These are phyloP conservation scores for Melopsittacus undulatus DNA, from an alignment of 2,797 vertebrate species.

Conservation along the genomic window DNA sequence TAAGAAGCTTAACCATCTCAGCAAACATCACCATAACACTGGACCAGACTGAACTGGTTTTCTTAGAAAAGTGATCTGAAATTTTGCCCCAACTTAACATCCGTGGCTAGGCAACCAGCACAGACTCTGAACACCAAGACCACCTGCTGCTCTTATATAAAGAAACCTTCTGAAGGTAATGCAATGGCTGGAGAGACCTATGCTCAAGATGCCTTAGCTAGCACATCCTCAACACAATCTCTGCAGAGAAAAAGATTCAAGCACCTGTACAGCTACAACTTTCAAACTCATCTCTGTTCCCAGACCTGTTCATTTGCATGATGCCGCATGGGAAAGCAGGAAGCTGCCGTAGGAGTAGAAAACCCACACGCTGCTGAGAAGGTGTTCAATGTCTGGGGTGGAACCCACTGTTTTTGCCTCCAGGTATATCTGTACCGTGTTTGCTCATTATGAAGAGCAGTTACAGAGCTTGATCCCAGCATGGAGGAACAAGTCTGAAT, in stretches of 20 bases:
- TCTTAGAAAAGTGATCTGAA: not conserved
- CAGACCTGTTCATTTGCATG: not conserved
- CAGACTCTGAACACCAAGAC: not conserved
- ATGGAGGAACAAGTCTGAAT: not conserved
- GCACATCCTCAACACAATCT: not conserved
- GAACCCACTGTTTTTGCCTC: not conserved
- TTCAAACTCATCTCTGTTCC: not conserved
- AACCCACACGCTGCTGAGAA: accelerated
- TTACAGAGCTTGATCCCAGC: not conserved
- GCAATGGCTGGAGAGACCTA: not conserved
- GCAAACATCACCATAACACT: not conserved
- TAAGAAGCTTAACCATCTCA: not conserved
- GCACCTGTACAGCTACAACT: not conserved
- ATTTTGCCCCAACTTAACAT: not conserved
- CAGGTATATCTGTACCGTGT: not conserved
- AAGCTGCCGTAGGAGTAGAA: not conserved
- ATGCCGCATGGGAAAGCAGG: not conserved
- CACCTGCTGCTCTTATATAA: not conserved
- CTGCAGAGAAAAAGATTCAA: not conserved
- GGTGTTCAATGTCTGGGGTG: accelerated
- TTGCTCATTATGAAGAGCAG: not conserved
- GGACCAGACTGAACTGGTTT: not conserved
- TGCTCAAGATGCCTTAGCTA: not conserved
- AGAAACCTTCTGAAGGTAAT: not conserved
- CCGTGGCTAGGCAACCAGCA: not conserved